Percentiles rank a stretch among this genome's conserved stretches.
These are phyloP conservation scores for Rhopalosiphum maidis DNA, from an alignment of 1,140 invertebrate species.

Conservation along the genomic window DNA sequence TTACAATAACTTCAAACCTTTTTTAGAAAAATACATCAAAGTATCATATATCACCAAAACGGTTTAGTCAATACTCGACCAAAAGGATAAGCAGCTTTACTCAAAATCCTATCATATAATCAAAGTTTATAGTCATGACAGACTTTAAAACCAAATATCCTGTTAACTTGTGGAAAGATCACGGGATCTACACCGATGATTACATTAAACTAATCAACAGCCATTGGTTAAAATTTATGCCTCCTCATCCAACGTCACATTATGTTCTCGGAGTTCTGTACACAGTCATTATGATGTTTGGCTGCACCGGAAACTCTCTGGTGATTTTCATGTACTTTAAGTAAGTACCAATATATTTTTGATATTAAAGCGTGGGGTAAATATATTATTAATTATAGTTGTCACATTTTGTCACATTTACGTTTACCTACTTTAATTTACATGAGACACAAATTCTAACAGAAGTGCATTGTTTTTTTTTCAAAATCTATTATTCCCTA, in stretches of 20 bases:
- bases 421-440: background rate
- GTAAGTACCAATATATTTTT: conserved; percentile 64
- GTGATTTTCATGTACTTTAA: conserved; percentile 72
- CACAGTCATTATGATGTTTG: conserved; percentile 68
- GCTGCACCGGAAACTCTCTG: conserved; percentile 70
- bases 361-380: background rate
- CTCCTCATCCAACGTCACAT: background rate
- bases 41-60: background rate
- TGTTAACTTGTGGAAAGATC: background rate
- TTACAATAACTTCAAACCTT: background rate
- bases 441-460: background rate
- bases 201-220: conserved; percentile 13
- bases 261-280: conserved; percentile 69
- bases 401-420: background rate
- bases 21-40: background rate
- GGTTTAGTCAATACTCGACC: background rate
- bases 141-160: conserved; percentile 16
- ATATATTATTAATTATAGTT: background rate
- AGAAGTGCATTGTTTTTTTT: background rate
- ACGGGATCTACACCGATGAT: conserved; percentile 39
- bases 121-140: background rate
- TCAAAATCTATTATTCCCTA: background rate
- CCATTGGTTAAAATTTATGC: conserved; percentile 30
- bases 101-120: background rate
- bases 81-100: background rate